A percentile compares a stretch with the other conserved stretches of the same genome.
phyloP scores from a whole-genome alignment of 2,113 vertebrate species.

The Tricholaema leucomelas region DNA sequence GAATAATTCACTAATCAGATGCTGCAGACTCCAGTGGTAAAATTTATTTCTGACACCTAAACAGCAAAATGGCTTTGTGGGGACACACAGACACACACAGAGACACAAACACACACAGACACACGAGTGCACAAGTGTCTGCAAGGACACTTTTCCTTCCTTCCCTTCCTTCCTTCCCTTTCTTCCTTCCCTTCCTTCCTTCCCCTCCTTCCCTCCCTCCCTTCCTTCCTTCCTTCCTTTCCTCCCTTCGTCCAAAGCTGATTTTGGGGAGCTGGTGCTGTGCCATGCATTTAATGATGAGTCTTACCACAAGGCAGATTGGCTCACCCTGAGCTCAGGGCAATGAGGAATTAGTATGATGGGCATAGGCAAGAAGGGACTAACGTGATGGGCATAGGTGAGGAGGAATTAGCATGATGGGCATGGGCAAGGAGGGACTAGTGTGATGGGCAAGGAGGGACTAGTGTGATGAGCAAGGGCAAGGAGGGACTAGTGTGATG shows the following conservation, averaged over 20 bases:
- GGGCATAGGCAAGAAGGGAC: not conserved
- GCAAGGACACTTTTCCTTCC: too few species aligned
- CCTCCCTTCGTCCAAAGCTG: not conserved
- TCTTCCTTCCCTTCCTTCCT: too few species aligned
- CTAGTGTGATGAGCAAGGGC: too few species aligned
- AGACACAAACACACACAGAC: not conserved
- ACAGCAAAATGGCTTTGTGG: conserved; percentile 77
- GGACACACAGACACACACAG: not conserved
- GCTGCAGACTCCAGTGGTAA: conserved; percentile 83
- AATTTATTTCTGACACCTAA: conserved; percentile 88
- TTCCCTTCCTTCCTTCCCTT: not conserved
- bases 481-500: too few species aligned
- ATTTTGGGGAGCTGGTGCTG: conserved; percentile 62
- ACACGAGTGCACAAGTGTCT: not conserved
- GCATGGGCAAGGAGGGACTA: too few species aligned
- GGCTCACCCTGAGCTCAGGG: not conserved
- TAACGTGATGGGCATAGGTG: not conserved
- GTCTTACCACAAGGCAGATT: not conserved
- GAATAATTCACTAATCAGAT: conserved; percentile 89
- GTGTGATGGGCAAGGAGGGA: too few species aligned
- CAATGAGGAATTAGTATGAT: not conserved
- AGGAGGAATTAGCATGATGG: too few species aligned
- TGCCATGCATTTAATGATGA: conserved; percentile 1
- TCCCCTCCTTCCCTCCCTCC: too few species aligned
- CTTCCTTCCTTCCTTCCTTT: too few species aligned